Evolutionary conservation across 1,140 invertebrate species (phyloP).

Genomic region (Macrosteles quadrilineatus): DNA sequence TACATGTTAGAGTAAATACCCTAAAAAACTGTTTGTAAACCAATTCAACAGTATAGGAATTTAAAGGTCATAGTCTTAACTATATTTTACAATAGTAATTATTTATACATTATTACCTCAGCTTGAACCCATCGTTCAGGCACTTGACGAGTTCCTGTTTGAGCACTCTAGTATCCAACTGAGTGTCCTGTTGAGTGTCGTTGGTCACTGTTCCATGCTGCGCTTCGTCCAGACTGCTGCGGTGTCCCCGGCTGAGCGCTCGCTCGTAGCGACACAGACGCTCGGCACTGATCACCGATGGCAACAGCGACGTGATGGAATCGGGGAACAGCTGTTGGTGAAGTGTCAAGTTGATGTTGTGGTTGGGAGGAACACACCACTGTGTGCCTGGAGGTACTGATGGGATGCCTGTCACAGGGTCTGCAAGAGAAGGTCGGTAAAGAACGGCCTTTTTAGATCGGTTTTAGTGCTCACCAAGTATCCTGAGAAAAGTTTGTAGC

Average conservation of each 20-base stretch:
- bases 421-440: too few relatives aligned
- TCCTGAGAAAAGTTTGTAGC: too few relatives aligned
- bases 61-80: too few relatives aligned
- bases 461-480: too few relatives aligned
- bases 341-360: slow-evolving; percentile 80
- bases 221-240: slow-evolving; percentile 39
- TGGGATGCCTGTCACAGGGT: slow-evolving; percentile 69
- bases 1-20: too few relatives aligned
- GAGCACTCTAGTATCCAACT: slow-evolving; percentile 29
- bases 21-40: too few relatives aligned
- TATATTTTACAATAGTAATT: too few relatives aligned
- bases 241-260: slow-evolving; percentile 59
- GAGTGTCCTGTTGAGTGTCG: background rate
- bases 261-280: slow-evolving; percentile 59
- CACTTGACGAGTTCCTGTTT: slow-evolving; percentile 49
- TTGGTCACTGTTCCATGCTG: background rate
- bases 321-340: slow-evolving; percentile 76
- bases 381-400: slow-evolving; percentile 34
- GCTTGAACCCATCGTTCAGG: slow-evolving; percentile 55
- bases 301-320: slow-evolving; percentile 10
- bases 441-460: too few relatives aligned
- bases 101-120: too few relatives aligned
- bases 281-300: slow-evolving; percentile 28
- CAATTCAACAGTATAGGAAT: too few relatives aligned
- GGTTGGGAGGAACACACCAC: slow-evolving; percentile 46